Evolutionary conservation across 2,888 invertebrate genomes (phyloP).

Genomic region (Cacoxenus indagator): DNA sequence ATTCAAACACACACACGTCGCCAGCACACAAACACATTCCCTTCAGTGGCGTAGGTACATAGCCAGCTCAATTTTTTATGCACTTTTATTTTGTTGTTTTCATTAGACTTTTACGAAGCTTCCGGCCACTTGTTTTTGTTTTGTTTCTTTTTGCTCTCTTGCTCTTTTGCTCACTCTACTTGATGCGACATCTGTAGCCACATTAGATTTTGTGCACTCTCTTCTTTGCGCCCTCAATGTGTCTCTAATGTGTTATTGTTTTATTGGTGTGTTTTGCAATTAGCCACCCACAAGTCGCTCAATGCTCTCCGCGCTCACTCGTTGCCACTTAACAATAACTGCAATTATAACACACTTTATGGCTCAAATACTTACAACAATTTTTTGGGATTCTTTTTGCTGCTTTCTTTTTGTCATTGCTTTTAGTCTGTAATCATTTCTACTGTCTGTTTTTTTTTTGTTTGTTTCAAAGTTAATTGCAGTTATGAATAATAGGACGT

Average conservation of each 20-base stretch:
- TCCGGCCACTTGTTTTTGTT: slow-evolving; percentile 4
- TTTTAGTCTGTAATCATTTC: not conserved
- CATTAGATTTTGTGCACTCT: slow-evolving; percentile 24
- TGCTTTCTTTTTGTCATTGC: too few species aligned
- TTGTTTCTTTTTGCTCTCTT: not conserved
- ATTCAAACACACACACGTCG: not conserved
- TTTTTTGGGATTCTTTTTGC: too few species aligned
- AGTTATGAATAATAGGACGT: too few species aligned
- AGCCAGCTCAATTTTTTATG: too few species aligned
- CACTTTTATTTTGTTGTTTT: slow-evolving; percentile 21
- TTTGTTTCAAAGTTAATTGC: not conserved
- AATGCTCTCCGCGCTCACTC: not conserved
- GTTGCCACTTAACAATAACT: not conserved
- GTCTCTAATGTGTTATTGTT: not conserved
- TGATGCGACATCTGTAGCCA: slow-evolving; percentile 46
- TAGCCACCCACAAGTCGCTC: not conserved
- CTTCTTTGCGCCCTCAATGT: too few species aligned
- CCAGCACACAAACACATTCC: slow-evolving; percentile 7
- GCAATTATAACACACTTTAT: not conserved
- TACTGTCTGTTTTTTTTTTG: not conserved
- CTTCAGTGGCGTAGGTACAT: too few species aligned
- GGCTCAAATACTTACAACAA: not conserved
- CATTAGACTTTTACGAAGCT: slow-evolving; percentile 15
- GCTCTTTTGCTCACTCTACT: slow-evolving; percentile 23
- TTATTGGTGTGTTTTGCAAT: not conserved